Percentiles rank a stretch among this genome's conserved stretches.
Conservation (phyloP, 1,140 invertebrate species). For the Drosophila teissieri region DNA sequence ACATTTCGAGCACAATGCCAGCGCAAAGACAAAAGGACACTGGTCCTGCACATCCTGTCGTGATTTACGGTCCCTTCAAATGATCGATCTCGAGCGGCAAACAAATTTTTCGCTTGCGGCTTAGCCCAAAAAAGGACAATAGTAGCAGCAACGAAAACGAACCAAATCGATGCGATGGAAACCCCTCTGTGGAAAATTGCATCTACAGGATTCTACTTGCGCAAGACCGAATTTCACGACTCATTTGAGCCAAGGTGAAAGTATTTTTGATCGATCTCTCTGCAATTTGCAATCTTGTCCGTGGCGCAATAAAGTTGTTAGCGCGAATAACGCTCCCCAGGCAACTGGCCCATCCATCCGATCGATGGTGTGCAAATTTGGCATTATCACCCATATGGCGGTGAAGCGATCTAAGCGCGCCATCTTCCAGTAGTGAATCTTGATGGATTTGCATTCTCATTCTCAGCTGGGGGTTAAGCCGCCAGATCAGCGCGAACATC, state of each 20-base stretch:
- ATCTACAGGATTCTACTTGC: constrained; percentile 26
- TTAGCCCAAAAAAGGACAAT: constrained; percentile 55
- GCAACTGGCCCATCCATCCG: constrained; percentile 16
- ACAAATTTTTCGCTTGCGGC: constrained; percentile 65
- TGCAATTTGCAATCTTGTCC: constrained; percentile 40
- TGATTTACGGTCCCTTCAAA: constrained; percentile 61
- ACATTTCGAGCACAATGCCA: constrained; percentile 55
- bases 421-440: constrained; percentile 35
- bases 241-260: constrained; percentile 61
- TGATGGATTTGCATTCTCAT: constrained; percentile 33
- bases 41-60: constrained; percentile 63
- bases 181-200: not conserved
- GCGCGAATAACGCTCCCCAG: constrained; percentile 31
- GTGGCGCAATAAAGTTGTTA: constrained; percentile 45
- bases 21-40: constrained; percentile 53
- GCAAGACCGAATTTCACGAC: constrained; percentile 60
- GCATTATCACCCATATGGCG: constrained; percentile 43
- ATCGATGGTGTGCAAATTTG: constrained; percentile 46
- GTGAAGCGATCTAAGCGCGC: constrained; percentile 29
- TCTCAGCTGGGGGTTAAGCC: constrained; percentile 21
- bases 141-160: constrained; percentile 12
- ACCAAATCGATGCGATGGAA: constrained; percentile 1
- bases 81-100: constrained; percentile 68
- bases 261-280: constrained; percentile 52
- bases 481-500: constrained; percentile 16